Conservation (phyloP, 2,797 vertebrate species). For the Jordanella pulchra region DNA sequence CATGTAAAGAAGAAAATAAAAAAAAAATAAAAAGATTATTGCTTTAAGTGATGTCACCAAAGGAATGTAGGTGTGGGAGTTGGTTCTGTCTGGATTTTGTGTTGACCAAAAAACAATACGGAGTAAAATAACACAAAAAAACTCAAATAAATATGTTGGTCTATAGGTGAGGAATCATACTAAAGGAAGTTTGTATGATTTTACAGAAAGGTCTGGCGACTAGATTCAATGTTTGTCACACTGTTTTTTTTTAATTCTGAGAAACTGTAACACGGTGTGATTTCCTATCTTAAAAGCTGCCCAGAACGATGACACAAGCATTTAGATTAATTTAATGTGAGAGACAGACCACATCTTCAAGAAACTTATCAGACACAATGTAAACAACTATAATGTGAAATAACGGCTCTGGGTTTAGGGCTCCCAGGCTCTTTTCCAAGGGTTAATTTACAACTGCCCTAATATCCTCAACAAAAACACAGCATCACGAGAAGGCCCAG, state of each 20-base stretch:
- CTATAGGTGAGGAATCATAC: not conserved
- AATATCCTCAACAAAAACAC: slow-evolving; percentile 21
- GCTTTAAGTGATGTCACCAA: not conserved
- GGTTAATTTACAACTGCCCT: slow-evolving; percentile 4
- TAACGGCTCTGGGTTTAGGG: not conserved
- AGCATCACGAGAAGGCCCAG: not conserved
- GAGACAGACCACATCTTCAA: not conserved
- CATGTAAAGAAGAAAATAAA: not conserved
- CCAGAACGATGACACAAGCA: not conserved
- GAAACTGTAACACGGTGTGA: not conserved
- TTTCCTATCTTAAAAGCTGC: not conserved
- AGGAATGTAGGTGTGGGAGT: not conserved
- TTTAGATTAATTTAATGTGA: not conserved
- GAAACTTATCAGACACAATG: not conserved
- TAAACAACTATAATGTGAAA: not conserved
- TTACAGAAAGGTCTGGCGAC: not conserved
- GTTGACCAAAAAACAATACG: not conserved
- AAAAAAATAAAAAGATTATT: not conserved
- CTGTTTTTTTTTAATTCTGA: not conserved
- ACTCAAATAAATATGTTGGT: not conserved
- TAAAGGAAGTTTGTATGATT: not conserved
- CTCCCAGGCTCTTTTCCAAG: not conserved
- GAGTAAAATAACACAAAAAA: not conserved
- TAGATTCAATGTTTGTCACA: not conserved
- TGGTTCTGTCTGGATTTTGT: not conserved